A percentile compares a stretch with the other conserved stretches of the same genome.
phyloP scores from a whole-genome alignment of 1,140 invertebrate genomes.

The Carcinoscorpius rotundicauda region DNA sequence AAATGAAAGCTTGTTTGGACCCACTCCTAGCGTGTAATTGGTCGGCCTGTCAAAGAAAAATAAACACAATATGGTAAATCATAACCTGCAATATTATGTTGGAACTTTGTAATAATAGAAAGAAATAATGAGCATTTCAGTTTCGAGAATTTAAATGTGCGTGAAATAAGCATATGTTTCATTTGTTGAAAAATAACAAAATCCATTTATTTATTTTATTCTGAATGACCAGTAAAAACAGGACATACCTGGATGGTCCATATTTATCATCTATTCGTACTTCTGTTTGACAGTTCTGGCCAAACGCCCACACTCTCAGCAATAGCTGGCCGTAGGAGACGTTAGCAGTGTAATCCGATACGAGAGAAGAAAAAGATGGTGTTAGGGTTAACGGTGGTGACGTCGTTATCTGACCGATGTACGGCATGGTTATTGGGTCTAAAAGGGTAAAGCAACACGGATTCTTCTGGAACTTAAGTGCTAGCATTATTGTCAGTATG shows the following conservation, averaged over 20 bases:
- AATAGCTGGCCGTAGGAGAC: slow-evolving; percentile 30
- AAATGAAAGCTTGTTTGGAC: slow-evolving; percentile 31
- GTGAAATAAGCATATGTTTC: too few species aligned
- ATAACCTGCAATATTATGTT: too few species aligned
- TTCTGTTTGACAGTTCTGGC: slow-evolving; percentile 31
- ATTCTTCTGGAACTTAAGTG: too few species aligned
- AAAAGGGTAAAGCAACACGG: background rate
- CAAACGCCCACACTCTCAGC: slow-evolving; percentile 26
- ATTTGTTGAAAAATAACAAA: too few species aligned
- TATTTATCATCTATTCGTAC: slow-evolving; percentile 31
- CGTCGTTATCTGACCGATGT: slow-evolving; percentile 26
- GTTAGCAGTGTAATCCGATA: slow-evolving; percentile 26
- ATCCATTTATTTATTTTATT: too few species aligned
- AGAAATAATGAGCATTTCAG: too few species aligned
- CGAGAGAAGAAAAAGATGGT: slow-evolving; percentile 29
- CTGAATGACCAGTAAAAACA: too few species aligned
- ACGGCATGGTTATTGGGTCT: slow-evolving; percentile 27
- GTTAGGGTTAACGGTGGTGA: slow-evolving; percentile 26
- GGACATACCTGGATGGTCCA: slow-evolving; percentile 28
- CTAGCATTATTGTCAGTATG: too few species aligned
- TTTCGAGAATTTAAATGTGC: too few species aligned
- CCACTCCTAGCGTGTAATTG: slow-evolving; percentile 36
- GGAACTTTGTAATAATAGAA: too few species aligned
- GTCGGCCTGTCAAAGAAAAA: slow-evolving; percentile 25
- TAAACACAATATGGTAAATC: slow-evolving; percentile 1